Percentiles rank a stretch among this genome's conserved stretches.
Conservation (phyloP, 2,797 vertebrate species). For the Pseudochirops corinnae region DNA sequence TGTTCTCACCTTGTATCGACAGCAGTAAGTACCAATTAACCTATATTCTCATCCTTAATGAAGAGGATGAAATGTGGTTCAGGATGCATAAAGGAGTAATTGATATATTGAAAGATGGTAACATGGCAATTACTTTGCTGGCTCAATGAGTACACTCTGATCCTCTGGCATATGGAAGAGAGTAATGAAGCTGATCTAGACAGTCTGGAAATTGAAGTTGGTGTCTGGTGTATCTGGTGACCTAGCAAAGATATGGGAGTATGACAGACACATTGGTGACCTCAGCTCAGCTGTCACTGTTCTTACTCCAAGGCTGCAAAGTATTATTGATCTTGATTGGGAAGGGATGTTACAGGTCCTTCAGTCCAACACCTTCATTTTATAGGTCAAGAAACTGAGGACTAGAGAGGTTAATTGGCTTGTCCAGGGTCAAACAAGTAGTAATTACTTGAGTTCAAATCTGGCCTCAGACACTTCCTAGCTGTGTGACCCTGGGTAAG, state of each 20-base stretch:
- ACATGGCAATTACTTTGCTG: neutral
- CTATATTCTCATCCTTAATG: neutral
- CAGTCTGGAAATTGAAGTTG: neutral
- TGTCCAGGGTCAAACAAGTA: neutral
- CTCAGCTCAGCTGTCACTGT: neutral
- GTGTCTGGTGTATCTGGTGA: neutral
- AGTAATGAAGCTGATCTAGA: neutral
- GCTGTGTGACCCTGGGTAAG: neutral
- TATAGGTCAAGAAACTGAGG: neutral
- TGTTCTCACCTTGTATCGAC: neutral
- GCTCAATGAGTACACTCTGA: neutral
- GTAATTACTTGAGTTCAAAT: neutral
- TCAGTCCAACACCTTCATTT: neutral
- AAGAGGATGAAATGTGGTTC: constrained; percentile 29
- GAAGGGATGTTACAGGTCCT: no score
- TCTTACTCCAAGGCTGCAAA: neutral
- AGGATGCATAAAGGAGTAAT: constrained; percentile 7
- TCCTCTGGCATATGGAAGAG: neutral
- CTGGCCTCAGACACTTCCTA: neutral
- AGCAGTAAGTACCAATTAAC: constrained; percentile 24
- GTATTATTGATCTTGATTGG: neutral
- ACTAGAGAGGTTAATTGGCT: neutral
- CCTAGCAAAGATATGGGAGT: neutral
- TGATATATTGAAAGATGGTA: neutral
- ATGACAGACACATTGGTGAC: neutral